A percentile compares a stretch with the other conserved stretches of the same genome.
Conservation (phyloP, 2,888 invertebrate genomes). For the Monopis laevigella region DNA sequence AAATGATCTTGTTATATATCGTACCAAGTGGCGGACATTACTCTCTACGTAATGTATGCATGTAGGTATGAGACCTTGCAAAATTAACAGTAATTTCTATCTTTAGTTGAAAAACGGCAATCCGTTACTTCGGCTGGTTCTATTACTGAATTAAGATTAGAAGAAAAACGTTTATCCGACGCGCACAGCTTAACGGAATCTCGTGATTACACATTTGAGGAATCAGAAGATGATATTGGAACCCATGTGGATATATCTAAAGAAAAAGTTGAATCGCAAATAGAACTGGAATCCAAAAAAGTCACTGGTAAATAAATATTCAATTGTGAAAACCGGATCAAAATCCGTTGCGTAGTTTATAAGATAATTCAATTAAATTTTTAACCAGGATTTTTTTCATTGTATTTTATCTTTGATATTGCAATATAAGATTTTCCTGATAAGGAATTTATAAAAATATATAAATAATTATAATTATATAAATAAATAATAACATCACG, state of each 20-base stretch:
- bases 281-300: slow-evolving; percentile 34
- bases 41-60: no score
- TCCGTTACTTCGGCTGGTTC: slow-evolving; percentile 58
- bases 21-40: no score
- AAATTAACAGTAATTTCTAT: no score
- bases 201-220: slow-evolving; percentile 61
- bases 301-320: slow-evolving; percentile 16
- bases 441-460: no score
- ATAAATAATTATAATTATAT: not conserved
- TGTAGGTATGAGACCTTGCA: no score
- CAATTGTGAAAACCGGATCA: not conserved
- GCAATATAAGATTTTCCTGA: no score
- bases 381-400: no score
- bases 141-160: slow-evolving; percentile 46
- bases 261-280: slow-evolving; percentile 36
- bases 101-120: slow-evolving; percentile 48
- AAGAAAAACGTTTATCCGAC: slow-evolving; percentile 58
- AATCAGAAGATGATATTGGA: slow-evolving; percentile 60
- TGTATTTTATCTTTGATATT: no score
- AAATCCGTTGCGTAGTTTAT: no score
- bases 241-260: slow-evolving; percentile 45
- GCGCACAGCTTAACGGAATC: slow-evolving; percentile 61
- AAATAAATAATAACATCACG: no score
- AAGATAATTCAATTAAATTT: not conserved
- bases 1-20: no score